Evolutionary conservation across 2,797 vertebrate genomes (phyloP).

Genomic region (Margarornis squamiger): DNA sequence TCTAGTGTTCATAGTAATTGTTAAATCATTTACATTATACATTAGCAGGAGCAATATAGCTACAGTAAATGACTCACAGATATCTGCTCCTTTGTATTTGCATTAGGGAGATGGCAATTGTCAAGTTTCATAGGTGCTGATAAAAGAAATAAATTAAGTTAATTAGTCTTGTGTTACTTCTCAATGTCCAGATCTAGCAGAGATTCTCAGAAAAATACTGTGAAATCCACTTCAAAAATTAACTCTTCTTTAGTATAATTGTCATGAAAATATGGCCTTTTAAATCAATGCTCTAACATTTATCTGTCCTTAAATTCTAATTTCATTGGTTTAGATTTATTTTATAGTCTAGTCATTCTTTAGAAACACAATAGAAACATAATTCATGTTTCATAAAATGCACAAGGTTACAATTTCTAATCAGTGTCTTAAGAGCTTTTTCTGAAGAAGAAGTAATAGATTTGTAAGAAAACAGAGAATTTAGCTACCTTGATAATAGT

Average conservation of each 20-base stretch:
- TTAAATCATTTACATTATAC: slow-evolving; percentile 50
- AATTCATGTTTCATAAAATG: background rate
- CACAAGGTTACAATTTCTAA: background rate
- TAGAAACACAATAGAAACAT: background rate
- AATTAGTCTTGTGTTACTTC: background rate
- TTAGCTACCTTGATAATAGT: slow-evolving; percentile 7
- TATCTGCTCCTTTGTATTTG: background rate
- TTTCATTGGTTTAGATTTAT: background rate
- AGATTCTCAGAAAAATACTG: background rate
- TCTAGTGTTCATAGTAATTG: slow-evolving; percentile 40
- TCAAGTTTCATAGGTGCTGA: background rate
- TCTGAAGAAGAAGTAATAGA: background rate
- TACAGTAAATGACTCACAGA: background rate
- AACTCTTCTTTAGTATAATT: background rate
- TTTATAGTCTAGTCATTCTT: background rate
- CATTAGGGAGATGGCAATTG: background rate
- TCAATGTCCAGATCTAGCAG: background rate
- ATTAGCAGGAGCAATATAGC: slow-evolving; percentile 31
- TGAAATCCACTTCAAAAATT: background rate
- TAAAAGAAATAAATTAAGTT: background rate
- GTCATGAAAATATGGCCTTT: background rate
- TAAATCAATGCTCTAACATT: background rate
- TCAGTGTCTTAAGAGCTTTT: slow-evolving; percentile 2
- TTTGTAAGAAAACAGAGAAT: slow-evolving; percentile 14
- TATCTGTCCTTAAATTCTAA: background rate